Evolutionary conservation across 1,140 invertebrate species (phyloP), one percentile per base, ranked within the genome.

Genomic region (Goniozus legneri): DNA sequence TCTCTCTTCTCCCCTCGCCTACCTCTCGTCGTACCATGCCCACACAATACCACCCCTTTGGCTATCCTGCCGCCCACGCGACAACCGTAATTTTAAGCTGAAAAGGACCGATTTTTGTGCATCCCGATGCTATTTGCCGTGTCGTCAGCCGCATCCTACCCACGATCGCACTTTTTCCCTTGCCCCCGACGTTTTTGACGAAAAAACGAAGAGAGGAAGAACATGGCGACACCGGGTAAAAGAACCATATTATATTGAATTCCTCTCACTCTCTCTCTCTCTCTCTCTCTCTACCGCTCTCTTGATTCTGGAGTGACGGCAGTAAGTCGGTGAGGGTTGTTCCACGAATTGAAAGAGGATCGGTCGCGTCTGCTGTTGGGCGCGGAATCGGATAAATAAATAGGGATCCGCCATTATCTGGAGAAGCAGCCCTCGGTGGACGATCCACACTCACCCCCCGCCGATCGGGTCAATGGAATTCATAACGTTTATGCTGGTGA

Each of bases 391-490:
- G 64, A 67, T 67, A 69, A 69, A 71, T 69, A 71, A 71, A 71
- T 64, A 69, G 65, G 58, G 58, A 61, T 62, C 62, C 60, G 60
- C 60, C 62, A 69, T 71, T 71, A 69, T 69, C 62, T 64, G 56
- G 59, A 71, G 61, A 57, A 69, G 62, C 63, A 64, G 58, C 55
- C 62, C 61, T 60, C 65, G 59, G 58, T 61, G 65, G 58, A n/a
- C n/a, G n/a, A n/a, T 21, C 10, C 36, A n/a, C 6, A 38, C 36
- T 14, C 51, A 51, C 40, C 39, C 50, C 50, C 47, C 49, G 20
- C n/a, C 58, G 54, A 44, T 60, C 56, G 52, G 61, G 63, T 71
- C 71, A 68, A 75, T 72, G 60, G 67, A 69, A 71, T 73, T 71
- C 67, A 68, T 73, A 71, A 68, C 62, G 62, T 67, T 69, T 64